These are phyloP conservation scores for Leptosomus discolor DNA, from an alignment of 2,113 vertebrate species.

Conservation along the genomic window DNA sequence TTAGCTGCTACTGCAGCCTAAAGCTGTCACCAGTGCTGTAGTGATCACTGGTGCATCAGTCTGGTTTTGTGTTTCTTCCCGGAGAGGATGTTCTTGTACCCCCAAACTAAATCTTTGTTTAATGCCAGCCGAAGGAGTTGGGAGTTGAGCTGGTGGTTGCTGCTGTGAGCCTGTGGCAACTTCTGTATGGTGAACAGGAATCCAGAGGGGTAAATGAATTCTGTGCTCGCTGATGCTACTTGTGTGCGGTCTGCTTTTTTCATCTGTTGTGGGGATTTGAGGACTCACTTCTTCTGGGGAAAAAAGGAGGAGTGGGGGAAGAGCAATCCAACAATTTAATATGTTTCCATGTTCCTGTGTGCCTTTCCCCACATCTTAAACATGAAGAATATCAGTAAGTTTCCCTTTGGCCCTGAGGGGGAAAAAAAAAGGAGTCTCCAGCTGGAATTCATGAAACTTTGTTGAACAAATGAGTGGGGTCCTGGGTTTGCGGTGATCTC, in stretches of 20 bases:
- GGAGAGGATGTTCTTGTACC: neutral
- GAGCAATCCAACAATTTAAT: neutral
- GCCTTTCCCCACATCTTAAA: conserved; percentile 23
- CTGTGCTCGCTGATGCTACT: neutral
- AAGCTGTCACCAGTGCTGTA: neutral
- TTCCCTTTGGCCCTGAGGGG: conserved; percentile 6
- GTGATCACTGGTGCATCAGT: fast-evolving
- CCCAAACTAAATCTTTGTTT: fast-evolving
- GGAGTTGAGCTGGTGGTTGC: neutral
- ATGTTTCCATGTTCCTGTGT: neutral
- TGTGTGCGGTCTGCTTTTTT: neutral
- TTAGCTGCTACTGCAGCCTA: neutral
- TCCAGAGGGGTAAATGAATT: neutral
- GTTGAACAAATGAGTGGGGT: neutral
- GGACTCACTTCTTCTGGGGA: neutral
- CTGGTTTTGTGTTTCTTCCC: neutral
- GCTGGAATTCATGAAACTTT: conserved; percentile 29
- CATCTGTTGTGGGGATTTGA: neutral
- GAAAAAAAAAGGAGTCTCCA: conserved; percentile 26
- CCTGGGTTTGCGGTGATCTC: neutral
- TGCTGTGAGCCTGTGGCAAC: fast-evolving
- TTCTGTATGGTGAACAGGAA: fast-evolving
- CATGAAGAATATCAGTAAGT: conserved; percentile 14
- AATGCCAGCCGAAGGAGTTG: neutral
- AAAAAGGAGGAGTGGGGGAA: neutral